Base-by-base conservation (phyloP, 2,113 vertebrate species). In the Phalacrocorax carbo region DNA sequence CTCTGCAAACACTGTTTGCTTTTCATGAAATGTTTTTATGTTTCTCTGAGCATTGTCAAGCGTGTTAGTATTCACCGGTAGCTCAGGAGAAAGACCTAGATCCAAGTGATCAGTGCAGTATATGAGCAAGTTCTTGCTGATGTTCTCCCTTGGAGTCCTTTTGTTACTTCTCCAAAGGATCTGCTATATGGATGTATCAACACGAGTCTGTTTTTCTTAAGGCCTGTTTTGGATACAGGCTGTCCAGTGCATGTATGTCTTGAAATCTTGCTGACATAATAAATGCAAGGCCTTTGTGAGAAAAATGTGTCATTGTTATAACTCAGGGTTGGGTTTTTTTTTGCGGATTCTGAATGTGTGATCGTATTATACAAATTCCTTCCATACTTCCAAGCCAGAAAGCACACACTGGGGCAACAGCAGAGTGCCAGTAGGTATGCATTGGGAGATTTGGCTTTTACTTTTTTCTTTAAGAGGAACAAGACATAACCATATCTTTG, bases 251-350 rank as follows among this genome's bases (percentile, higher is more conserved):
- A 25, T 32, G 15, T 89, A 36, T 76, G 52, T 93, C 70, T 86
- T 85, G 72, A 76, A 15, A 44, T 62, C 61, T 79, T 82, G 34
- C 44, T 90, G 61, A 93, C 44, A 82, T 77, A 97, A 97, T 97
- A 97, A 97, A 97, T n/a, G 86, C 5, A 6, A 80, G 68, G 20
- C 27, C 25, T 95, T 93, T 78, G 42, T 0, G 0, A 91, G 52
- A 64, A 94, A 95, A 88, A 82, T 34, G 58, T 94, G 86, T 90
- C 38, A n/a, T 22, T 19, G 5, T 64, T 91, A 1, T 65, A 55
- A 84, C 15, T 89, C 0, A 0, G 9, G 38, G 4, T 10, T 38
- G 38, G 38, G 10, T 38, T 38, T 40, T 85, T 90, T 86, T 84
- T 25, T 61, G 10, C 3, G 3, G 49, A 38, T 82, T 86, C 38